Percentiles rank a stretch among this genome's conserved stretches.
Conservation (phyloP, 92 coral and sea anemone species). For the Zoanthus gigantus region DNA sequence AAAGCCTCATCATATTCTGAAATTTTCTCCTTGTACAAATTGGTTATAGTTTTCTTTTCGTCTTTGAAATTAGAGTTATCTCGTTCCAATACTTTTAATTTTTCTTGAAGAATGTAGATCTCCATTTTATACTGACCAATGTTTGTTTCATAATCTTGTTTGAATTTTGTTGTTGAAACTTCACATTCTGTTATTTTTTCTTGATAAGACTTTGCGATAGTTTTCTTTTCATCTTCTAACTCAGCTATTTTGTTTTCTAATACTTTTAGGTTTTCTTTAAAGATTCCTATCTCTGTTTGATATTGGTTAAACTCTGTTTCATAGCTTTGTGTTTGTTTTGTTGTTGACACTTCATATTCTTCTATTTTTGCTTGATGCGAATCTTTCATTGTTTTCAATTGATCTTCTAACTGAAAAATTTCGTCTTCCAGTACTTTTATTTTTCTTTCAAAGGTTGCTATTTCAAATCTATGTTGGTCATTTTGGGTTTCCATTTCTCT, state of each 20-base stretch:
- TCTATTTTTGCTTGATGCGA: not conserved
- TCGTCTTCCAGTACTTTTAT: not conserved
- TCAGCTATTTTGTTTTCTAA: conserved; percentile 1
- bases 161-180: too few species aligned
- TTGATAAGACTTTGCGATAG: not conserved
- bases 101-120: too few species aligned
- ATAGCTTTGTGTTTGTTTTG: not conserved
- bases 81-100: too few species aligned
- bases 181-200: not conserved
- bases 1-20: not conserved
- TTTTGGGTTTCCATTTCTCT: too few species aligned
- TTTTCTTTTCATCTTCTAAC: not conserved
- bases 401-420: not conserved
- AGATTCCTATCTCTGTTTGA: not conserved
- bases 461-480: too few species aligned
- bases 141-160: too few species aligned
- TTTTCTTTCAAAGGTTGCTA: not conserved
- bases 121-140: too few species aligned
- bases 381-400: not conserved
- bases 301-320: not conserved
- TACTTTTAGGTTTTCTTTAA: not conserved
- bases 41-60: too few species aligned
- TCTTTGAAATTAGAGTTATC: too few species aligned
- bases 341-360: too few species aligned
- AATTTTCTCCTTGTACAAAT: too few species aligned